Base-by-base conservation (phyloP, 2,797 vertebrate genomes). In the Sebastes baramenuke region DNA sequence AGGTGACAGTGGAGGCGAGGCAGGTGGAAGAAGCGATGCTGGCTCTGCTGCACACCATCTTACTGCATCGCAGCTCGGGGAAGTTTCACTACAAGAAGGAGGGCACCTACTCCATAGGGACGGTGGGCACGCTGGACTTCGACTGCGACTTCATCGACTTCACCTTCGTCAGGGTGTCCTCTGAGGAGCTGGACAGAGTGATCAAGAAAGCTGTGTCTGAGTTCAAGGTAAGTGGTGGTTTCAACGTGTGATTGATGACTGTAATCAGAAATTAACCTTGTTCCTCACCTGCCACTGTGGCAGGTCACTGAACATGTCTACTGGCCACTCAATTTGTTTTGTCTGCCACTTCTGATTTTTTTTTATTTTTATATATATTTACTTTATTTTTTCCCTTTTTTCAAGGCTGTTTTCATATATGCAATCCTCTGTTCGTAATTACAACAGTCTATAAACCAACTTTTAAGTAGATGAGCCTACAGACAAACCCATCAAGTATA, bases 71-170 rank as follows among this genome's bases (percentile, higher is more conserved):
- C 81, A 99, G 98, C 95, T 99, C 98, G 0, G 99, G 99, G 14
- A 99, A 99, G 82, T 99, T 99, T 87, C 98, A 99, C 93, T 99
- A 99, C 93, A 99, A 99, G 91, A 99, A 99, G 86, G 98, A 99
- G 84, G 98, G 99, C 55, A 99, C 98, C 61, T 99, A 99, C 92
- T 99, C 98, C 86, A 99, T 99, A 0, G 97, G 99, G 16, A 99
- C 99, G 0, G 98, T 99, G 69, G 99, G 98, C 54, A 98, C 97
- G 2, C 96, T 97, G 73, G 99, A 99, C 55, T 95, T 98, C 12
- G 99, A 99, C 91, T 99, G 99, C 3, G 98, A 99, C 90, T 99
- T 98, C 93, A 98, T 99, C 8, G 98, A 99, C 73, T 99, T 99
- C 62, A 96, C 97, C 52, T 99, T 99, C 0, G 98, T 99, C 67